Conservation (phyloP, 2,888 invertebrate genomes). For the Tetranychus truncatus region DNA sequence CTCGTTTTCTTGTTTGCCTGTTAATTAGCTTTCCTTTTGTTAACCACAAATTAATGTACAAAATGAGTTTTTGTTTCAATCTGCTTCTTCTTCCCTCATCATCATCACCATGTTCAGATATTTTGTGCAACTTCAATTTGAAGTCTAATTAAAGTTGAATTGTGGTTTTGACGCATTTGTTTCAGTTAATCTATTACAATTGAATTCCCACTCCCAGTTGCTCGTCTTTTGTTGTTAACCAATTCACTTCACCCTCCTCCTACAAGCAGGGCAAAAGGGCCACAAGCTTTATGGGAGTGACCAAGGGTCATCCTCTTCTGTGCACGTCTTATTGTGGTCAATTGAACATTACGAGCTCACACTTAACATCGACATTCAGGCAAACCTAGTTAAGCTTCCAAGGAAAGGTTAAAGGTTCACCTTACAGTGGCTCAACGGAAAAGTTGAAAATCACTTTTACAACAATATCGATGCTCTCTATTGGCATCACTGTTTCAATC, state of each 20-base stretch:
- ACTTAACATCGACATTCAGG: background rate
- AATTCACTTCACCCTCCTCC: background rate
- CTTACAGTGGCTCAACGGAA: too few relatives aligned
- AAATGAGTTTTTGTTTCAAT: background rate
- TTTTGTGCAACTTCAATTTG: background rate
- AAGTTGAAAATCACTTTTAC: too few relatives aligned
- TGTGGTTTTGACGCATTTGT: background rate
- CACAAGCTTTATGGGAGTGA: background rate
- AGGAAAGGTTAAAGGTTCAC: too few relatives aligned
- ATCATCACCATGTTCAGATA: background rate
- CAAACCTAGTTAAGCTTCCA: background rate
- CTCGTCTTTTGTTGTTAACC: background rate
- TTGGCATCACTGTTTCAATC: too few relatives aligned
- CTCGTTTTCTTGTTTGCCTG: background rate
- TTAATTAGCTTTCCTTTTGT: background rate
- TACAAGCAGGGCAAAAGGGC: background rate
- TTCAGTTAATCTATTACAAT: background rate
- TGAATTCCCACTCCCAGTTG: background rate
- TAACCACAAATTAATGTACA: background rate
- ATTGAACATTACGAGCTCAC: background rate
- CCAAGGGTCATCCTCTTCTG: background rate
- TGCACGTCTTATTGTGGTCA: background rate
- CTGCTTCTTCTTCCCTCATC: background rate
- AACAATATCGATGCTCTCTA: too few relatives aligned
- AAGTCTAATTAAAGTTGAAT: background rate